Base-by-base conservation (phyloP, 2,113 vertebrate species). In the Cinclus cinclus region DNA sequence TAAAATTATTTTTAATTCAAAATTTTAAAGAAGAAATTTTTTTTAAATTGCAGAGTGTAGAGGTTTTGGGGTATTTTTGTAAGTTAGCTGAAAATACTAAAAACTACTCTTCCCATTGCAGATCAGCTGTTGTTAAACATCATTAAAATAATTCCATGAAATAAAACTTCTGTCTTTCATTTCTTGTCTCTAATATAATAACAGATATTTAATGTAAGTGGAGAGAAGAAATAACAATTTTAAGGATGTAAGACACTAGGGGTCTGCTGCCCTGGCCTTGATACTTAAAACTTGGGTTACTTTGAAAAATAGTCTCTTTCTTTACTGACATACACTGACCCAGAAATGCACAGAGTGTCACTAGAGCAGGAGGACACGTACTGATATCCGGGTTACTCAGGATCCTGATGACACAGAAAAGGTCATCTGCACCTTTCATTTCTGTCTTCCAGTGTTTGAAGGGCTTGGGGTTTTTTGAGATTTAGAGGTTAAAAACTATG, bases 261-360 rank as follows among this genome's bases (percentile, higher is more conserved):
- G 8, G 3, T 46, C 3, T 3, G 23, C 24, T 82, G 41, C 47
- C 7, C 4, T 27, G 25, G 3, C 13, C 80, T 71, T n/a, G 12
- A 31, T 70, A 58, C 5, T 65, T 90, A 84, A 74, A 84, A 39
- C 15, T 21, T 56, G 3, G 2, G 3, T 46, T 80, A 46, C 33
- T 81, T 65, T 52, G 13, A 47, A 68, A 77, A 81, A 33, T 3
- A 2, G 3, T 52, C 2, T 63, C 65, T 55, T 60, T 35, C 13
- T 44, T 83, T 53, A 16, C 28, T 47, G 15, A 20, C 1, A 3
- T 46, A 31, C 0, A 0, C 20, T 53, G 25, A 55, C 24, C 18
- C 47, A 63, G 39, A 71, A 25, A 30, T 46, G 42, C 24, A 50
- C 7, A 49, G 31, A 27, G 15, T 15, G n/a, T 47, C 50, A 41